Evolutionary conservation across 37 sponge, comb jelly and placozoan genomes (phyloP).

Genomic region (Dysidea cf. avara): DNA sequence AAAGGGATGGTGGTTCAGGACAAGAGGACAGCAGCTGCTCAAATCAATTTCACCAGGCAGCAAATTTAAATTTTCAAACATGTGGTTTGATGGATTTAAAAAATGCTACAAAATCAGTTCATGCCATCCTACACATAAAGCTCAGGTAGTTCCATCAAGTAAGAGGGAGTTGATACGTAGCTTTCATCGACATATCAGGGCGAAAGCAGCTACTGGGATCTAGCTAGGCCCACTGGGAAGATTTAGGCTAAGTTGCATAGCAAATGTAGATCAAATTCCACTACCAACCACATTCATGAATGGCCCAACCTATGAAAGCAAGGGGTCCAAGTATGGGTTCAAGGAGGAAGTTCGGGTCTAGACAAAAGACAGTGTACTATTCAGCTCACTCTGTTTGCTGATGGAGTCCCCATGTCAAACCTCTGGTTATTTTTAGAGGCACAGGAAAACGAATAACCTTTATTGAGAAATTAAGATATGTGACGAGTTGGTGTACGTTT

Average conservation of each 20-base stretch:
- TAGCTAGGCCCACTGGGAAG: slow-evolving; percentile 1
- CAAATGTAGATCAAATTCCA: too few species aligned
- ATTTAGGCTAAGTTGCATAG: too few species aligned
- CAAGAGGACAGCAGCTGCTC: too few species aligned
- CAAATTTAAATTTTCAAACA: slow-evolving; percentile 16
- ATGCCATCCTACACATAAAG: slow-evolving; percentile 3
- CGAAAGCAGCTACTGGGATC: neutral
- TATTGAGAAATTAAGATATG: slow-evolving; percentile 18
- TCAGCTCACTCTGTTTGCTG: slow-evolving; percentile 51
- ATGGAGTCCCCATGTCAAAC: slow-evolving; percentile 38
- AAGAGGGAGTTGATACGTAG: too few species aligned
- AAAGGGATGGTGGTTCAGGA: too few species aligned
- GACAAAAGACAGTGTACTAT: too few species aligned
- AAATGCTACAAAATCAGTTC: slow-evolving; percentile 1
- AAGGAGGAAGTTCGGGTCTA: slow-evolving; percentile 42
- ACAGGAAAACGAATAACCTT: slow-evolving; percentile 27
- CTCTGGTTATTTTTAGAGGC: slow-evolving; percentile 33
- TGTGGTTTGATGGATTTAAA: slow-evolving; percentile 28
- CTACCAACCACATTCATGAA: slow-evolving; percentile 34
- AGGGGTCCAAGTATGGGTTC: slow-evolving; percentile 26
- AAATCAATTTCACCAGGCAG: too few species aligned
- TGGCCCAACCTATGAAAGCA: slow-evolving; percentile 33
- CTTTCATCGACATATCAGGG: slow-evolving; percentile 29
- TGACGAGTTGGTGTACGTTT: slow-evolving; percentile 21
- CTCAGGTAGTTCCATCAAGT: slow-evolving; percentile 42